Conservation (phyloP, 2,113 vertebrate species). For the Cheilinus undulatus region DNA sequence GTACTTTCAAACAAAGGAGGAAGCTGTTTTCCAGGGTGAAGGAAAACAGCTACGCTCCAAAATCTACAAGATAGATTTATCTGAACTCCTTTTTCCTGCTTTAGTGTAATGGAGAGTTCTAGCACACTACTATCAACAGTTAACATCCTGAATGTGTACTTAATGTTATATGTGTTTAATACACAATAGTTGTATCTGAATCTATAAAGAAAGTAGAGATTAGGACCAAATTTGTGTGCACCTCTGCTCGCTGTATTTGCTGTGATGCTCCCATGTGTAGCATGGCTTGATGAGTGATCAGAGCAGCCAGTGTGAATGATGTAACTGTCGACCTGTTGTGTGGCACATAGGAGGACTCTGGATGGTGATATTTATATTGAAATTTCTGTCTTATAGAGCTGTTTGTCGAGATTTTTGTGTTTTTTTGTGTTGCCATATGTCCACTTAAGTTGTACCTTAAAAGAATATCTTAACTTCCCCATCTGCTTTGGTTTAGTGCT, state of each 20-base stretch:
- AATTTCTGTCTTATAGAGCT: background rate
- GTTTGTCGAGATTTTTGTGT: constrained; percentile 28
- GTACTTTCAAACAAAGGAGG: background rate
- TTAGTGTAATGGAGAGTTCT: background rate
- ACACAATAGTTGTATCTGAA: background rate
- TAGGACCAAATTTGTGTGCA: constrained; percentile 43
- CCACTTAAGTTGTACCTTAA: constrained; percentile 22
- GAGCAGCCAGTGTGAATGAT: constrained; percentile 64
- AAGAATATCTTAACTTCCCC: constrained; percentile 13
- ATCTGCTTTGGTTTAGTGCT: constrained; percentile 18
- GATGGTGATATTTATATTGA: constrained; percentile 7
- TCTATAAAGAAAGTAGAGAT: background rate
- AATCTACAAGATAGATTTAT: background rate
- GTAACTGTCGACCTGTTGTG: constrained; percentile 47
- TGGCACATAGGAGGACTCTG: constrained; percentile 8
- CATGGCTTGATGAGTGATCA: constrained; percentile 74
- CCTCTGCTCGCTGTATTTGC: constrained; percentile 69
- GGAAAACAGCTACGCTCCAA: background rate
- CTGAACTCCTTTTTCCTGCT: background rate
- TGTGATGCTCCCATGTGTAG: constrained; percentile 67
- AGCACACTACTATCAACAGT: background rate
- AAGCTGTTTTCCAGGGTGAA: background rate
- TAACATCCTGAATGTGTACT: too few species aligned
- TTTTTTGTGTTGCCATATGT: constrained; percentile 26
- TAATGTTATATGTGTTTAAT: background rate